Evolutionary conservation across 2,797 vertebrate genomes (phyloP).

Genomic region (Pantherophis vulpinus): DNA sequence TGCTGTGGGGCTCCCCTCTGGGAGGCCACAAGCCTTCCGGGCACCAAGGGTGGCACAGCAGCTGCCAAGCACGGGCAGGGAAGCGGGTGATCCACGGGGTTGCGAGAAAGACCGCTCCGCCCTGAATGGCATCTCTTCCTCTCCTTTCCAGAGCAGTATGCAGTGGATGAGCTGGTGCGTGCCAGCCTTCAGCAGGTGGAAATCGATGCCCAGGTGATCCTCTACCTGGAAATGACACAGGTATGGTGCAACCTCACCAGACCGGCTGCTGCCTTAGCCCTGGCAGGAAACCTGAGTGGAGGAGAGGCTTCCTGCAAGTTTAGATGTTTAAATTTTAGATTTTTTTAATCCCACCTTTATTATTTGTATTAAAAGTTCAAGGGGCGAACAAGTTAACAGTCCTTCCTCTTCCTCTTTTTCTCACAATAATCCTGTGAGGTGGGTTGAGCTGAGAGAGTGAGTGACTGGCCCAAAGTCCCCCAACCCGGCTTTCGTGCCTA

Average conservation of each 20-base stretch:
- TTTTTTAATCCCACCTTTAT: not conserved
- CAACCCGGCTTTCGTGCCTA: not conserved
- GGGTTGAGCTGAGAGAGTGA: not conserved
- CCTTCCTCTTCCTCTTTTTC: not conserved
- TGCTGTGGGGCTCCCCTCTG: not conserved
- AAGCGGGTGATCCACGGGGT: too few species aligned
- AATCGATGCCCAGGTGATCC: constrained; percentile 85
- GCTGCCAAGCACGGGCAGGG: not conserved
- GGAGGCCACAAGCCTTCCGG: not conserved
- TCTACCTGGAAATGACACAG: constrained; percentile 89
- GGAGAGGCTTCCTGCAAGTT: not conserved
- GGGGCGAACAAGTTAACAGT: not conserved
- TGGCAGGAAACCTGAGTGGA: not conserved
- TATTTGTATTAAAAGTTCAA: not conserved
- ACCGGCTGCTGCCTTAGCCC: not conserved
- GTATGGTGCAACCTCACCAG: constrained; percentile 48
- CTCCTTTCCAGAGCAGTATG: constrained; percentile 78
- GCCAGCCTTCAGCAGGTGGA: constrained; percentile 79
- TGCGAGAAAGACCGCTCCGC: not conserved
- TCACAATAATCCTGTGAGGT: not conserved
- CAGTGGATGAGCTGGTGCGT: constrained; percentile 83
- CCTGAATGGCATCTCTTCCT: not conserved
- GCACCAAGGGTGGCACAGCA: not conserved
- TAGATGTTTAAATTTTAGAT: too few species aligned
- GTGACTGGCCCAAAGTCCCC: not conserved